Base-by-base conservation (phyloP, 2,113 vertebrate genomes). In the Numenius arquata region DNA sequence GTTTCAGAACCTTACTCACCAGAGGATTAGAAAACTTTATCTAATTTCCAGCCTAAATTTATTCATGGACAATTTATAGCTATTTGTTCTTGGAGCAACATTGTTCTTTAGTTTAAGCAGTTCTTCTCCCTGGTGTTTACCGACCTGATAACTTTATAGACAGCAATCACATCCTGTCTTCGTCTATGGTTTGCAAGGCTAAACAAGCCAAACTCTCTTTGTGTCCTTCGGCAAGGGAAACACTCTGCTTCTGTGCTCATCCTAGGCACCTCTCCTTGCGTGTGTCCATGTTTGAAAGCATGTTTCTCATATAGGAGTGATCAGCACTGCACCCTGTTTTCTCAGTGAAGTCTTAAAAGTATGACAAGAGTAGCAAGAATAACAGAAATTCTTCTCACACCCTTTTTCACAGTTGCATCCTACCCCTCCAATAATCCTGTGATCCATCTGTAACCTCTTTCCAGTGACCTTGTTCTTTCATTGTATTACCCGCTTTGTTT, bases 11-110 rank as follows among this genome's bases (percentile, higher is more conserved):
- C 66, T 95, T 68, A 78, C 27, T 61, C 91, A 87, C 93, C 17
- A 75, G 93, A 95, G 92, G 38, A 91, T 89, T 94, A 93, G 71
- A 91, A 95, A 96, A 93, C 91, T 93, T 95, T 80, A 86, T 89
- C 94, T 93, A 93, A 92, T 97, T 95, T 95, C 89, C 89, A 95
- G 83, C 59, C 73, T 89, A 67, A 95, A 97, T 93, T 95, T 95
- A 96, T 95, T 96, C 86, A 90, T 96, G 93, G 86, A 15, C 83
- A 96, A 90, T 93, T 97, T 93, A 80, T 88, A 95, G 48, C 83
- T 95, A 81, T 96, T 96, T 95, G 80, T 82, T 95, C 83, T 94
- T 65, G 40, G 43, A 89, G 81, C 61, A 89, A 87, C 86, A 87
- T 82, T 91, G 77, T 82, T 87, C 93, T 92, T 92, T 59, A 85